These are phyloP conservation scores for Triplophysa rosa DNA, from an alignment of 2,113 vertebrate species.

Conservation along the genomic window DNA sequence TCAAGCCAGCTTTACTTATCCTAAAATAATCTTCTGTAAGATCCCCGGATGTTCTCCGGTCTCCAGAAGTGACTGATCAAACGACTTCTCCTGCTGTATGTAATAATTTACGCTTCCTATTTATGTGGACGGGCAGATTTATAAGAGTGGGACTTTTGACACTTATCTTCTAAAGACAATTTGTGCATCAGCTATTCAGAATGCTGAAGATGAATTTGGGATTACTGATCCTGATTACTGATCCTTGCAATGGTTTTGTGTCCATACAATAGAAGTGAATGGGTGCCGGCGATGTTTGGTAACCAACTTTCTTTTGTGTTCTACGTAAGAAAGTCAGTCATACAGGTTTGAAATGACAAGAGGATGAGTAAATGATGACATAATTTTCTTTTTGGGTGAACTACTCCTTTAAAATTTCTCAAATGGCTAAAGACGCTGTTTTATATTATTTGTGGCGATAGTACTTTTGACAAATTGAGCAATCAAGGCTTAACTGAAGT, in stretches of 20 bases:
- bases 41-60: constrained; percentile 26
- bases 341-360: too few relatives aligned
- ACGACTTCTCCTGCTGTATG: constrained; percentile 18
- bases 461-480: constrained; percentile 31
- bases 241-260: neutral
- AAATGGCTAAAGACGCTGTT: constrained; percentile 15
- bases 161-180: constrained; percentile 20
- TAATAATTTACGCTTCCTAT: neutral
- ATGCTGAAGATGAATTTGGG: neutral
- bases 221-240: neutral
- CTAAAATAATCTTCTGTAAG: constrained; percentile 30
- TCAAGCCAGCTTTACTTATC: constrained; percentile 26
- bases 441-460: constrained; percentile 1
- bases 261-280: too few relatives aligned
- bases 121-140: constrained; percentile 1
- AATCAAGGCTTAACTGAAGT: constrained; percentile 32
- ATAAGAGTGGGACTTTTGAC: neutral
- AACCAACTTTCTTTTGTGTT: too few relatives aligned
- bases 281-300: too few relatives aligned
- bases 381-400: too few relatives aligned
- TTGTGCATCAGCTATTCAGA: neutral
- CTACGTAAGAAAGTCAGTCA: too few relatives aligned
- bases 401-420: neutral
- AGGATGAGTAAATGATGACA: too few relatives aligned
- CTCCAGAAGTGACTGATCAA: constrained; percentile 24